Percentiles rank a stretch among this genome's conserved stretches.
Evolutionary conservation across 2,888 invertebrate species (phyloP).

Genomic region (Pristionchus fissidentatus): DNA sequence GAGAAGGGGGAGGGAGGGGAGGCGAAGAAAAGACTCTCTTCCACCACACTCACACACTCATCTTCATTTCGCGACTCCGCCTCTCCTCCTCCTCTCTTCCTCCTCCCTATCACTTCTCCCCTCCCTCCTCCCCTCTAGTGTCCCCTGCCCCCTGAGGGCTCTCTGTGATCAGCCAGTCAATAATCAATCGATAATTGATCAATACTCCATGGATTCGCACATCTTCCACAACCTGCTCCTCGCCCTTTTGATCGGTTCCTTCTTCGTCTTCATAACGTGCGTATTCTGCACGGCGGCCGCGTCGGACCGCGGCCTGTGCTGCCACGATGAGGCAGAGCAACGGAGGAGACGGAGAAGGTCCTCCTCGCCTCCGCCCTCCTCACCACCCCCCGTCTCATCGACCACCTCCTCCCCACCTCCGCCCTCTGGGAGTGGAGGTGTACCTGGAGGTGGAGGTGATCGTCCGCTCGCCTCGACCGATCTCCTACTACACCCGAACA

Average conservation of each 20-base stretch:
- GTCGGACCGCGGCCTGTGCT: slow-evolving; percentile 68
- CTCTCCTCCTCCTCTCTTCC: too few relatives aligned
- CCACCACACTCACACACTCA: slow-evolving; percentile 8
- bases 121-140: not conserved
- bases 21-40: not conserved
- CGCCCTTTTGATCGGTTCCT: slow-evolving; percentile 69
- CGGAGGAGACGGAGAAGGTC: slow-evolving; percentile 15
- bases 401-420: not conserved
- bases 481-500: slow-evolving; percentile 3
- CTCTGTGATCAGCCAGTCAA: not conserved
- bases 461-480: slow-evolving; percentile 5
- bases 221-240: slow-evolving; percentile 71
- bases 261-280: slow-evolving; percentile 71
- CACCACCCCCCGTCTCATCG: not conserved
- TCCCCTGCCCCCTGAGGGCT: not conserved
- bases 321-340: slow-evolving; percentile 56
- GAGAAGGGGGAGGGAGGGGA: not conserved
- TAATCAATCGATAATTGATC: not conserved
- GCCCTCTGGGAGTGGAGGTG: not conserved
- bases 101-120: not conserved
- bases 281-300: slow-evolving; percentile 71
- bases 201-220: slow-evolving; percentile 69
- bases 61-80: not conserved
- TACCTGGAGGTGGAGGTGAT: not conserved
- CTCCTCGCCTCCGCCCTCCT: not conserved